Conservation (phyloP, 1,140 invertebrate species). For the Coenobita brevimanus region DNA sequence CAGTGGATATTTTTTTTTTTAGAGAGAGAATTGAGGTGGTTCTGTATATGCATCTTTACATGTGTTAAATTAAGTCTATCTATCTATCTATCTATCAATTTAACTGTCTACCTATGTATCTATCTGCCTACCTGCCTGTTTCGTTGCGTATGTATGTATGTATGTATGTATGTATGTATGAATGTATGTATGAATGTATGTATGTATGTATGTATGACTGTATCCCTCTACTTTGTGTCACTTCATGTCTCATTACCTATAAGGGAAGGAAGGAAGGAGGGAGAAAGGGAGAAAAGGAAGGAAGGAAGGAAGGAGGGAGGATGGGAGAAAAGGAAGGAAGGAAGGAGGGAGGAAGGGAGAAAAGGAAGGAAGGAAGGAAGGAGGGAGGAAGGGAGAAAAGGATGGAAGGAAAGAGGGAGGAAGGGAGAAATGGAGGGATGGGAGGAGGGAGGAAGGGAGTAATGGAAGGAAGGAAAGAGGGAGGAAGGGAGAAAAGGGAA, state of each 20-base stretch:
- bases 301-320: neutral
- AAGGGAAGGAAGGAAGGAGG: neutral
- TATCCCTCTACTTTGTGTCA: neutral
- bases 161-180: slow-evolving; percentile 23
- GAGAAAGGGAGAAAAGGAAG: neutral
- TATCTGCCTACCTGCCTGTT: neutral
- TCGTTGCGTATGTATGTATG: neutral
- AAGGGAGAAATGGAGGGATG: too few relatives aligned
- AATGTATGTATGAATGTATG: slow-evolving; percentile 17
- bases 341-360: neutral
- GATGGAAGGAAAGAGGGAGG: too few relatives aligned
- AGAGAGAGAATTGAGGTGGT: too few relatives aligned
- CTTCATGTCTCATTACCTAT: neutral
- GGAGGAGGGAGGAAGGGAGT: neutral
- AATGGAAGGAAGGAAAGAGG: neutral
- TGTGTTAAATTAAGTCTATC: neutral
- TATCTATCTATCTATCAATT: too few relatives aligned
- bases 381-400: too few relatives aligned
- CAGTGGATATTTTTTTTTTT: too few relatives aligned
- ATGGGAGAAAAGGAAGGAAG: neutral
- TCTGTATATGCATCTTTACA: too few relatives aligned
- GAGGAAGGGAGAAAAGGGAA: neutral
- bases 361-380: neutral
- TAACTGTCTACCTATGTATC: neutral
- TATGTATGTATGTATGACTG: slow-evolving; percentile 7